Evolutionary conservation across 2,888 invertebrate species (phyloP), one percentile per base, ranked within the genome.

Genomic region (Mythimna lalbum): DNA sequence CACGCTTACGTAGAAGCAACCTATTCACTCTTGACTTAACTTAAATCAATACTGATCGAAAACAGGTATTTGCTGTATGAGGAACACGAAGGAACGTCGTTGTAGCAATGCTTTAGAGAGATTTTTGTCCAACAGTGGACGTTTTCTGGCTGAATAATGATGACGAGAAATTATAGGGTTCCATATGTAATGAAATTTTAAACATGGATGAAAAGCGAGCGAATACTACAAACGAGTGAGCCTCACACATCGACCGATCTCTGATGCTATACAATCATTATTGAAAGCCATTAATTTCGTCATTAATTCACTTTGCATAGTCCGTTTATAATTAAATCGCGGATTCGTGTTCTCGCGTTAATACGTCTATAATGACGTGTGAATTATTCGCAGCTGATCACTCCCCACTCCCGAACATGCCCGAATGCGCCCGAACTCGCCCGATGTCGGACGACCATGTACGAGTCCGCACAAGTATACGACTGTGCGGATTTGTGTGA

Each of bases 271-370:
- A 36, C 73, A 70, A 63, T 70, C 63, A 74, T 74, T 53, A 55
- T 49, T 33, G 12, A 19, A 73, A 21, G 69, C 43, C 78, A 74
- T 74, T 74, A 52, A 74, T 77, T 74, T 62, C 47, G 19, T 70
- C 52, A 77, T 62, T 62, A 49, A 78, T 77, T 62, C 73, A 31
- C 78, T 70, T 77, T 62, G 62, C 57, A 61, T 17, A 23, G 72
- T 64, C 60, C 74, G 62, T 59, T 63, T 73, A 79, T 79, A 79
- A 76, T 76, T 79, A 79, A 79, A 67, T 63, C 53, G 59, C 21
- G 27, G 43, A 47, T 36, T 70, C 72, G 60, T 73, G 73, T 73
- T 70, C 62, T 39, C 63, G 59, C 53, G 53, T 68, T 59, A 66
- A 67, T 55, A 47, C 52, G 33, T 64, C 56, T 36, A 64, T 61